These are phyloP conservation scores for Sphaeramia orbicularis DNA, from an alignment of 2,797 vertebrate species.

Conservation along the genomic window DNA sequence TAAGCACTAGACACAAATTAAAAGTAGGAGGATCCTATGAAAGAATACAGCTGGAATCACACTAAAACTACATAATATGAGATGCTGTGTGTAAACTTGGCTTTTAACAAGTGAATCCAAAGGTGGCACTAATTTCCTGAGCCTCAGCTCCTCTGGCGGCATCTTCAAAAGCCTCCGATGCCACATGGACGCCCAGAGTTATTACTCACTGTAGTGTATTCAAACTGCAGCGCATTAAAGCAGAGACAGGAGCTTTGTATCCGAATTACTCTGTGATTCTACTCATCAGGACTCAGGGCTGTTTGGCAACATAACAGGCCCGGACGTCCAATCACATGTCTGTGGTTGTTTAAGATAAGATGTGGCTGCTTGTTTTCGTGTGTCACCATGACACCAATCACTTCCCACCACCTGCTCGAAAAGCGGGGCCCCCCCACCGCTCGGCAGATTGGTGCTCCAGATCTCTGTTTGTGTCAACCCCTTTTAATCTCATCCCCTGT, in stretches of 20 bases:
- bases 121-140: slow-evolving; percentile 33
- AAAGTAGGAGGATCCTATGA: slow-evolving; percentile 47
- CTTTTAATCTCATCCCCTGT: slow-evolving; percentile 71
- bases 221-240: slow-evolving; percentile 58
- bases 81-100: slow-evolving; percentile 9
- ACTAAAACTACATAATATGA: slow-evolving; percentile 27
- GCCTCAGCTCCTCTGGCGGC: slow-evolving; percentile 41
- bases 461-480: slow-evolving; percentile 63
- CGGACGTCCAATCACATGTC: slow-evolving; percentile 13
- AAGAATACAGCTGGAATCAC: slow-evolving; percentile 15
- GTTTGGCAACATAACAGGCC: slow-evolving; percentile 47
- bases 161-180: slow-evolving; percentile 49
- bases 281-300: slow-evolving; percentile 48
- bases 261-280: slow-evolving; percentile 46
- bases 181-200: slow-evolving; percentile 39
- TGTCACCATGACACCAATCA: slow-evolving; percentile 36
- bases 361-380: background rate
- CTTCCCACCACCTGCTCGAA: slow-evolving; percentile 23
- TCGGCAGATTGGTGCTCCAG: slow-evolving; percentile 74
- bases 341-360: background rate
- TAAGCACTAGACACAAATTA: slow-evolving; percentile 51
- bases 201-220: slow-evolving; percentile 50
- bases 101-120: slow-evolving; percentile 41
- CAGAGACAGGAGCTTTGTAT: slow-evolving; percentile 50
- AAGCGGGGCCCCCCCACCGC: slow-evolving; percentile 42